Evolutionary conservation across 92 coral and sea anemone genomes (phyloP).

Genomic region (Porites evermanni): DNA sequence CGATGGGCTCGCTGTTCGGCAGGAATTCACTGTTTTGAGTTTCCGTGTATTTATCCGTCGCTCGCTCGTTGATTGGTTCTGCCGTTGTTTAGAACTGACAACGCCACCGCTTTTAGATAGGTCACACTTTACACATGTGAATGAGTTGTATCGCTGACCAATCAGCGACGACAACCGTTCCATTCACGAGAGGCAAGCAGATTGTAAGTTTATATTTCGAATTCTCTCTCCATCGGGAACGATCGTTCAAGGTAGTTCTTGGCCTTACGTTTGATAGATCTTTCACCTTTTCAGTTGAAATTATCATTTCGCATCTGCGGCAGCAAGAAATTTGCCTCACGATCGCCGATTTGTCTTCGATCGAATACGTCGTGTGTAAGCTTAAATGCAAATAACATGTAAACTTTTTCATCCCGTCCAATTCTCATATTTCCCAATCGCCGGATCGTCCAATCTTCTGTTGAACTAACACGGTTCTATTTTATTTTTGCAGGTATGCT

Average conservation of each 20-base stretch:
- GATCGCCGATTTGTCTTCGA: conserved; percentile 19
- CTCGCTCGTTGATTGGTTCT: conserved; percentile 54
- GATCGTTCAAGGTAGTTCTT: conserved; percentile 1
- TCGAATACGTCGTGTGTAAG: neutral
- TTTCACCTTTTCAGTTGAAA: neutral
- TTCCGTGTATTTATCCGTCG: conserved; percentile 27
- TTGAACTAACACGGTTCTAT: conserved; percentile 1
- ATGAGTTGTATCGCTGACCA: conserved; percentile 24
- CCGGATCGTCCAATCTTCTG: neutral
- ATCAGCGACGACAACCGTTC: conserved; percentile 32
- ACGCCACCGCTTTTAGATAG: conserved; percentile 19
- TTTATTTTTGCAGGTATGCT: conserved; percentile 12
- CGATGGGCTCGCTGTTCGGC: neutral
- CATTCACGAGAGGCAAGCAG: conserved; percentile 55
- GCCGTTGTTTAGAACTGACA: conserved; percentile 19
- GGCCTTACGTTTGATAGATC: neutral
- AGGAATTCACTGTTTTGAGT: conserved; percentile 1
- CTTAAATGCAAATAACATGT: conserved; percentile 35
- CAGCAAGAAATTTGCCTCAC: neutral
- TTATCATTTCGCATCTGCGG: conserved; percentile 7
- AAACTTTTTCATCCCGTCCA: conserved; percentile 25
- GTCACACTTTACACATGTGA: conserved; percentile 62
- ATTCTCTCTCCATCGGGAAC: conserved; percentile 4
- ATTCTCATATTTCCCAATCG: conserved; percentile 7
- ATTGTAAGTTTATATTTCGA: conserved; percentile 45